Conservation (phyloP, 2,797 vertebrate species). For the Anabas testudineus region DNA sequence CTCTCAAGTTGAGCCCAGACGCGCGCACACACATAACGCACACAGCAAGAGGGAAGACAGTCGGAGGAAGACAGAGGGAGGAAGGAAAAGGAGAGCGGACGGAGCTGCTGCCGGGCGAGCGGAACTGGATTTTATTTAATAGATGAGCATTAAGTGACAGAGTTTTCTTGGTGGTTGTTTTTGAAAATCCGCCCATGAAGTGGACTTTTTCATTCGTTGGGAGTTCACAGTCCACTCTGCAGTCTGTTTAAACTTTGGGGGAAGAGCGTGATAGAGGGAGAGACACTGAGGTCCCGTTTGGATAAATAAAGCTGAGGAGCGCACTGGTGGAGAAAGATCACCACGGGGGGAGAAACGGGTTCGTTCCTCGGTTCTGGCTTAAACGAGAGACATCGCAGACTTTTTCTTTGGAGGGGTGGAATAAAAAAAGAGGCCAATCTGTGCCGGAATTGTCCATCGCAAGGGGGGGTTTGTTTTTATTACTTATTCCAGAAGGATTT, state of each 20-base stretch:
- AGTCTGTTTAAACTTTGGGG: conserved; percentile 61
- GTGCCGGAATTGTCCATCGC: conserved; percentile 38
- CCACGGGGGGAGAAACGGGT: conserved; percentile 8
- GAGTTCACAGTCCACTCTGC: conserved; percentile 42
- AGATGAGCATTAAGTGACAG: conserved; percentile 32
- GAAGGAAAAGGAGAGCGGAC: conserved; percentile 39
- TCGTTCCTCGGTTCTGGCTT: conserved; percentile 38
- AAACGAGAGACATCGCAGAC: conserved; percentile 37
- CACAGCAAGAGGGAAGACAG: conserved; percentile 50
- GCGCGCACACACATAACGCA: conserved; percentile 37
- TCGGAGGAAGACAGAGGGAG: conserved; percentile 35
- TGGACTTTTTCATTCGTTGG: conserved; percentile 52
- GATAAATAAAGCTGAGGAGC: conserved; percentile 58
- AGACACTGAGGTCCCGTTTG: conserved; percentile 58
- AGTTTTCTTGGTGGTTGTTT: conserved; percentile 32
- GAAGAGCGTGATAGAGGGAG: conserved; percentile 38
- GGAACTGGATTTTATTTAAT: conserved; percentile 55
- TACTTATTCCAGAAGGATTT: conserved; percentile 62
- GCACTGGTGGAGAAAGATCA: conserved; percentile 38
- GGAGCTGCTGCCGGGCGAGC: conserved; percentile 47
- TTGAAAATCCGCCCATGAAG: conserved; percentile 23
- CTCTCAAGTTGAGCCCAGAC: conserved; percentile 74
- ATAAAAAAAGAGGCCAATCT: conserved; percentile 38
- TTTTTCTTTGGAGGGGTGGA: conserved; percentile 37
- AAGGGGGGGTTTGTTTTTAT: conserved; percentile 39